A percentile compares a stretch with the other conserved stretches of the same genome.
These are phyloP conservation scores for Augochlorella aurata DNA, from an alignment of 2,888 invertebrate genomes.

Conservation along the genomic window DNA sequence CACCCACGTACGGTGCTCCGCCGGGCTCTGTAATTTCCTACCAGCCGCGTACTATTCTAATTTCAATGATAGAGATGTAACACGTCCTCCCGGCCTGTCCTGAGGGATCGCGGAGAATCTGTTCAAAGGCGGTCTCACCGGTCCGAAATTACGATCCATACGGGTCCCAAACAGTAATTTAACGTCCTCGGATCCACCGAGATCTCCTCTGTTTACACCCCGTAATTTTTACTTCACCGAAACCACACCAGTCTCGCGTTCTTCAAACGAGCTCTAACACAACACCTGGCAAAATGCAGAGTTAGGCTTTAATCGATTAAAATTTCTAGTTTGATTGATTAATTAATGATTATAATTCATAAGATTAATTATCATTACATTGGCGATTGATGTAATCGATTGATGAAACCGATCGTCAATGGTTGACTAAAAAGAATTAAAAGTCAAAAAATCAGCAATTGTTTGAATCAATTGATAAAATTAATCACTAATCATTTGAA, in stretches of 20 bases:
- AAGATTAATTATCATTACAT: too few species aligned
- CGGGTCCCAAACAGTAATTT: not conserved
- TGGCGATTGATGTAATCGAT: too few species aligned
- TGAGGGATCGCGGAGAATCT: conserved; percentile 34
- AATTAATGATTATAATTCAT: too few species aligned
- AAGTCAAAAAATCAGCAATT: too few species aligned
- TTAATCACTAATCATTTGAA: too few species aligned
- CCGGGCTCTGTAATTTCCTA: conserved; percentile 42
- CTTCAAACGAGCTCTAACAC: not conserved
- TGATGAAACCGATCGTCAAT: too few species aligned
- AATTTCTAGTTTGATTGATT: too few species aligned
- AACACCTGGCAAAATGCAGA: too few species aligned
- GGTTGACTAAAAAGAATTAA: too few species aligned
- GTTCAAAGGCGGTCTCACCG: conserved; percentile 24
- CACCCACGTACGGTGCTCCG: not conserved
- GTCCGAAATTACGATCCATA: conserved; percentile 35
- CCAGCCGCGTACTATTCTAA: conserved; percentile 37
- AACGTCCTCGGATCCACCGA: not conserved
- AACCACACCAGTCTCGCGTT: not conserved
- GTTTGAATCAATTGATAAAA: too few species aligned
- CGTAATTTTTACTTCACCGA: not conserved
- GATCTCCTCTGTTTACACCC: not conserved
- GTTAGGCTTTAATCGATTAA: too few species aligned
- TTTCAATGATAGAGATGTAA: conserved; percentile 48
- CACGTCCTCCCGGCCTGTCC: conserved; percentile 11